Percentiles rank a stretch among this genome's conserved stretches.
Conservation (phyloP, 2,113 vertebrate species). For the Ploceus nigricollis region DNA sequence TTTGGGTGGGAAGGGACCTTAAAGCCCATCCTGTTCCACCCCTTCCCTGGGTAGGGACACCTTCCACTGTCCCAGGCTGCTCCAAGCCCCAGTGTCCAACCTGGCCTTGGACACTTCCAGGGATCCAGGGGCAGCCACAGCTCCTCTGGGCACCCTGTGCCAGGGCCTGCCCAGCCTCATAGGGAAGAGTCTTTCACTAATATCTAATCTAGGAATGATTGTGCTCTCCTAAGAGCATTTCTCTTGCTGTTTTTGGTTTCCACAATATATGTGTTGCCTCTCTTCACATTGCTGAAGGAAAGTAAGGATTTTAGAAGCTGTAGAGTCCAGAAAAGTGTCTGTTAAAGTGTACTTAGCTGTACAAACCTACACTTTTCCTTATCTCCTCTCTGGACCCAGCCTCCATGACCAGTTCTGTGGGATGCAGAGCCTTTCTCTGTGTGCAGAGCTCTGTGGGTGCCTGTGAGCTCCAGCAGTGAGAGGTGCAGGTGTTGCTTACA, state of each 20-base stretch:
- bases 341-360: not conserved
- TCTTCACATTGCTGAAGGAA: not conserved
- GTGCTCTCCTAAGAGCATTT: not conserved
- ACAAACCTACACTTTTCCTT: not conserved
- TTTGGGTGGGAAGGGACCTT: not conserved
- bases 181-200: not conserved
- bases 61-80: fast-evolving
- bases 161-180: fast-evolving
- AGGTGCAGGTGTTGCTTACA: not conserved
- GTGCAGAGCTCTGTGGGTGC: not conserved
- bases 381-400: not conserved
- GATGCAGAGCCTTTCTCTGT: not conserved
- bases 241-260: not conserved
- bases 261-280: not conserved
- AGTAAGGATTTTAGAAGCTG: not conserved
- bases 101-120: not conserved
- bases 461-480: not conserved
- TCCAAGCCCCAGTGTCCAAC: fast-evolving
- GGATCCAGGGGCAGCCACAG: not conserved
- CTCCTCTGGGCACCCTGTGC: not conserved
- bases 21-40: not conserved
- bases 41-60: not conserved
- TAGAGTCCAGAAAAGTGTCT: not conserved
- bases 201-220: not conserved
- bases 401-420: not conserved